Conservation (phyloP, 2,888 invertebrate genomes). For the Balanococcus diminutus region DNA sequence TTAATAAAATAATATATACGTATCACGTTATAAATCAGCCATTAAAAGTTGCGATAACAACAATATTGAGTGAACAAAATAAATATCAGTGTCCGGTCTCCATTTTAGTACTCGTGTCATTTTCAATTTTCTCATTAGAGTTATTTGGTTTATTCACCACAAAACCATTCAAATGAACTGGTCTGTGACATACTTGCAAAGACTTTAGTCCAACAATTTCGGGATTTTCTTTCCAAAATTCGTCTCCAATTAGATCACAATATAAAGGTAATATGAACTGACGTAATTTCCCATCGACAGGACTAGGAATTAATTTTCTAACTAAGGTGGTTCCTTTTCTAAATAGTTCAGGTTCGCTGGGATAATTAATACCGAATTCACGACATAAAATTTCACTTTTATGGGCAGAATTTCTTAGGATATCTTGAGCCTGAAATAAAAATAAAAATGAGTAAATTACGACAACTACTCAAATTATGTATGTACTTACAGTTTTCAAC, state of each 20-base stretch:
- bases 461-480: not conserved
- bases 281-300: constrained; percentile 63
- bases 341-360: constrained; percentile 82
- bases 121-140: constrained; percentile 43
- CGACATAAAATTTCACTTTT: constrained; percentile 93
- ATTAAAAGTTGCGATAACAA: not conserved
- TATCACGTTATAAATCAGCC: constrained; percentile 37
- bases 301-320: constrained; percentile 66
- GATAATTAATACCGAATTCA: constrained; percentile 91
- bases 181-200: constrained; percentile 52
- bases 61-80: constrained; percentile 1
- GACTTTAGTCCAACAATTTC: constrained; percentile 65
- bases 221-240: constrained; percentile 81
- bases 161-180: constrained; percentile 39
- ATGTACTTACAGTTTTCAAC: not conserved
- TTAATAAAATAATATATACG: constrained; percentile 30
- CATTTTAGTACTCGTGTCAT: constrained; percentile 47
- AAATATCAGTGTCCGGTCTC: constrained; percentile 38
- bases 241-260: constrained; percentile 83
- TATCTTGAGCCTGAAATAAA: constrained; percentile 80
- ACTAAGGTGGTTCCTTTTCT: constrained; percentile 88
- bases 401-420: constrained; percentile 83
- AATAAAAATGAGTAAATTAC: not conserved
- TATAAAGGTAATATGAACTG: constrained; percentile 68
- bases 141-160: constrained; percentile 52